phyloP scores from a whole-genome alignment of 2,113 vertebrate species.

The Gymnobelideus leadbeateri region DNA sequence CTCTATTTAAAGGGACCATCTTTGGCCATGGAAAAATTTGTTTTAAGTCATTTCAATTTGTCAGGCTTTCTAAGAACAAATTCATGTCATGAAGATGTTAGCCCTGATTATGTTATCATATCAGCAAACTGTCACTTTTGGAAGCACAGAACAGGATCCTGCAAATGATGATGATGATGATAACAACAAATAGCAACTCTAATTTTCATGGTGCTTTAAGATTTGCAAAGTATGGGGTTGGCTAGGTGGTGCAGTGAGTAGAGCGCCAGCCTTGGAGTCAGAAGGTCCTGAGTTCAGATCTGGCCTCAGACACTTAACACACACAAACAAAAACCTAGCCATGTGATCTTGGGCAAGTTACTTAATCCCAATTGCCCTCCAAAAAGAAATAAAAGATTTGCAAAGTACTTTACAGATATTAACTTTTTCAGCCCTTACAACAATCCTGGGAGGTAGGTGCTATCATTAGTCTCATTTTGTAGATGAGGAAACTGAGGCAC shows the following conservation, averaged over 20 bases:
- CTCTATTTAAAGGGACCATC: background rate
- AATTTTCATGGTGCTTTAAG: background rate
- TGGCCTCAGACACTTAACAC: no score
- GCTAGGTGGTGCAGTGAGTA: no score
- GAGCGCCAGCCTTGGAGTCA: no score
- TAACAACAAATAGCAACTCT: background rate
- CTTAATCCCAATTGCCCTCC: no score
- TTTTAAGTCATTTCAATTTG: background rate
- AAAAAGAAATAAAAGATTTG: no score
- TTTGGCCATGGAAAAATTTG: conserved; percentile 1
- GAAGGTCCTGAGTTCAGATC: no score
- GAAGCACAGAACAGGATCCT: background rate
- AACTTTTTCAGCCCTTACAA: background rate
- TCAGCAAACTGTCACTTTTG: background rate
- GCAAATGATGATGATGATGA: background rate
- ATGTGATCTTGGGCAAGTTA: no score
- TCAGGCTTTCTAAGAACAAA: background rate
- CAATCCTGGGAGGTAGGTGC: background rate
- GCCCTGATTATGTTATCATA: background rate
- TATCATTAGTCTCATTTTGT: background rate
- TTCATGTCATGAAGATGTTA: background rate
- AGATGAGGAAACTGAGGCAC: background rate
- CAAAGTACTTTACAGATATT: background rate
- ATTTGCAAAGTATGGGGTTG: background rate
- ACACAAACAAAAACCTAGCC: no score